Conservation (phyloP, 1,140 invertebrate genomes). For the Drosophila kurseongensis region DNA sequence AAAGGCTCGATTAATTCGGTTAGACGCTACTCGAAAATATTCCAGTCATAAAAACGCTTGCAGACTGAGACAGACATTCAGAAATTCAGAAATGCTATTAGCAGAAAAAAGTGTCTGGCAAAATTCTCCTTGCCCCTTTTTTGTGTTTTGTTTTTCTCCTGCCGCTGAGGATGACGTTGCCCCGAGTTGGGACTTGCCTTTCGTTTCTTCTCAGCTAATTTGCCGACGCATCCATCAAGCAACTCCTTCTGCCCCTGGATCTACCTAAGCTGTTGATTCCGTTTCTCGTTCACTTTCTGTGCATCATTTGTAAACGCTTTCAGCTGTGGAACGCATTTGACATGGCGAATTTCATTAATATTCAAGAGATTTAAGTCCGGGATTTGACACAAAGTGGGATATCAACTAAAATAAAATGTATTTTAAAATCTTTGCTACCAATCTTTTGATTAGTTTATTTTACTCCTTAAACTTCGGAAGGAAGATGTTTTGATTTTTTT, state of each 20-base stretch:
- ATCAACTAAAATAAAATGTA: too few relatives aligned
- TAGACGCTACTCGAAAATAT: conserved; percentile 49
- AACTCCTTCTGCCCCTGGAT: conserved; percentile 23
- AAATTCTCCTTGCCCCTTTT: conserved; percentile 70
- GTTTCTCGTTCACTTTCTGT: not conserved
- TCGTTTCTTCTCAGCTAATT: conserved; percentile 70
- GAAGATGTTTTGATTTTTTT: too few relatives aligned
- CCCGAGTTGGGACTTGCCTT: conserved; percentile 44
- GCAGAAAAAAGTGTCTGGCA: conserved; percentile 77
- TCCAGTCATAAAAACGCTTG: conserved; percentile 63
- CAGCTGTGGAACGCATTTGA: conserved; percentile 45
- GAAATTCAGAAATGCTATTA: conserved; percentile 74
- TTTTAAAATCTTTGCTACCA: too few relatives aligned
- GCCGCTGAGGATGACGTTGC: conserved; percentile 36
- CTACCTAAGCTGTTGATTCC: conserved; percentile 23
- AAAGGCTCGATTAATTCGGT: conserved; percentile 68
- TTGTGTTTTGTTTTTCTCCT: conserved; percentile 47
- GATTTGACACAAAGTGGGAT: not conserved
- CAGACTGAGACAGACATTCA: conserved; percentile 67
- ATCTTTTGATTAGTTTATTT: too few relatives aligned
- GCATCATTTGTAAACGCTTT: conserved; percentile 56
- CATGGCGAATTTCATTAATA: conserved; percentile 49
- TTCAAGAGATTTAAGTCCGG: conserved; percentile 5
- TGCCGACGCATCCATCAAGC: conserved; percentile 77
- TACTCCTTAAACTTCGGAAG: too few relatives aligned